Base-by-base conservation (phyloP, 2,113 vertebrate genomes). In the Dolichotis patagonum region DNA sequence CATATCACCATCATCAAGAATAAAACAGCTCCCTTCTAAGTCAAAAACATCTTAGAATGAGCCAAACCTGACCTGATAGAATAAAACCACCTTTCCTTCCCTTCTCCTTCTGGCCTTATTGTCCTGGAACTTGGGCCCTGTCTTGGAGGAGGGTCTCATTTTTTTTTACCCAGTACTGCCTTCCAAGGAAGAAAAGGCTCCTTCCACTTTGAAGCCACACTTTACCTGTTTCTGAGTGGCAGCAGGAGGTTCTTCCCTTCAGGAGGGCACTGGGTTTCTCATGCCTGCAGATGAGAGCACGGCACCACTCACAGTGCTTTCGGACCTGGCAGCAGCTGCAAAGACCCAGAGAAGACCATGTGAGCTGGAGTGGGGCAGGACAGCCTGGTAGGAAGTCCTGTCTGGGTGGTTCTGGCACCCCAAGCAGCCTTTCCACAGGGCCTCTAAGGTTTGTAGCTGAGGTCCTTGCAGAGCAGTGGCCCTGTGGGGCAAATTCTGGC, bases 241-340 rank as follows among this genome's bases (percentile, higher is more conserved):
- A 99, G 98, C 98, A 99, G 71, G 99, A 97, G 0, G 98, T 77
- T 71, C 98, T 97, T 93, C 98, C 98, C 91, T 99, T 99, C 92
- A 99, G 98, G 35, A 99, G 98, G 91, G 98, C 98, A 0, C 98
- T 98, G 43, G 98, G 98, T 86, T 99, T 99, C 97, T 99, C 99
- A 0, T 98, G 98, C 80, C 97, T 80, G 75, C 99, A 98, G 67
- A 98, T 81, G 1, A 99, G 98, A 0, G 97, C 95, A 2, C 97
- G 98, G 85, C 99, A 99, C 98, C 98, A 98, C 38, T 98, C 98
- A 77, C 98, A 99, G 35, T 98, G 98, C 54, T 98, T 99, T 30
- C 99, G 99, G 96, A 99, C 98, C 97, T 98, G 99, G 97, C 99
- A 99, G 98, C 99, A 99, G 96, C 99, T 99, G 97, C 1, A 94